Percentiles rank a stretch among this genome's conserved stretches.
Evolutionary conservation across 2,888 invertebrate genomes (phyloP).

Genomic region (Eristalis arbustorum): DNA sequence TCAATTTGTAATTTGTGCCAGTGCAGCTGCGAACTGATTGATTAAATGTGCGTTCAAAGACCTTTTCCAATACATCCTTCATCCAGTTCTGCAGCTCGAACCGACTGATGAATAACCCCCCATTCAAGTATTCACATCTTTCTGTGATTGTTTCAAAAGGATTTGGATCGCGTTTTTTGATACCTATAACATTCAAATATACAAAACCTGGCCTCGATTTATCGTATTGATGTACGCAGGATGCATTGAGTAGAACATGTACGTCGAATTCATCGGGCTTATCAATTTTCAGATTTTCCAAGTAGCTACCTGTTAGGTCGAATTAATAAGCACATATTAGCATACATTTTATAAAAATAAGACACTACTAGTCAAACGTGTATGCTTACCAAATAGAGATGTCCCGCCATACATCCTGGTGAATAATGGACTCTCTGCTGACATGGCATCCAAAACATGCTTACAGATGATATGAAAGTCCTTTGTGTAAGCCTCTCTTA

Average conservation of each 20-base stretch:
- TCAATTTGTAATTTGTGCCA: slow-evolving; percentile 29
- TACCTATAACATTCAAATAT: slow-evolving; percentile 45
- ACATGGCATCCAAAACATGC: slow-evolving; percentile 54
- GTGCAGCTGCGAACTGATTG: not conserved
- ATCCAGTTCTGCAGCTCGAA: slow-evolving; percentile 68
- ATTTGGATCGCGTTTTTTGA: not conserved
- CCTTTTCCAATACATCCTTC: slow-evolving; percentile 48
- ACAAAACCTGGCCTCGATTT: slow-evolving; percentile 70
- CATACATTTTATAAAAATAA: no score
- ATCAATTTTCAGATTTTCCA: slow-evolving; percentile 71
- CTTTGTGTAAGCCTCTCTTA: slow-evolving; percentile 37
- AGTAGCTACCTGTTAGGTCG: slow-evolving; percentile 70
- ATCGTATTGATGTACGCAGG: slow-evolving; percentile 28
- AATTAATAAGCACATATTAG: no score
- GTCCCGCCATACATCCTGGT: slow-evolving; percentile 60
- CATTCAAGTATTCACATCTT: no score
- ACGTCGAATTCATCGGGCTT: slow-evolving; percentile 72
- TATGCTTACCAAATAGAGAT: slow-evolving; percentile 71
- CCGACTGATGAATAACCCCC: slow-evolving; percentile 6
- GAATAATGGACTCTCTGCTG: slow-evolving; percentile 44
- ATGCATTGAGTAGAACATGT: slow-evolving; percentile 63
- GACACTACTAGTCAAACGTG: no score
- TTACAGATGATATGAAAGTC: slow-evolving; percentile 51
- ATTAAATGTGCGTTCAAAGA: not conserved
- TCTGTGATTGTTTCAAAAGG: no score